Conservation (phyloP, 2,113 vertebrate genomes). For the Noturus placidus region DNA sequence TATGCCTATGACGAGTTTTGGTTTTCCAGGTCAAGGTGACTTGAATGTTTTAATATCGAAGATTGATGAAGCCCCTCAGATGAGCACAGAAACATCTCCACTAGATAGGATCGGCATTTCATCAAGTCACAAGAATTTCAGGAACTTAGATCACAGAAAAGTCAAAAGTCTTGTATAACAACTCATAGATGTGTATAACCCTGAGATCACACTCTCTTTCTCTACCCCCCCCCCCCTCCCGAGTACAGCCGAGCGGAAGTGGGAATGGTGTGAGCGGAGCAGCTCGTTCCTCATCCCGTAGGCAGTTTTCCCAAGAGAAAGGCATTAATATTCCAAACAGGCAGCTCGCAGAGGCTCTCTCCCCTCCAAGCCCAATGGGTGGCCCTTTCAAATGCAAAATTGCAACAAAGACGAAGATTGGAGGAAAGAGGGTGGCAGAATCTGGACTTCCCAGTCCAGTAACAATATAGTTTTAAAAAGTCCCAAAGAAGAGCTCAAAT, state of each 20-base stretch:
- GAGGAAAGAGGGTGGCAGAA: constrained; percentile 19
- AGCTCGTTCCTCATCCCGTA: constrained; percentile 51
- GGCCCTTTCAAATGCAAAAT: constrained; percentile 59
- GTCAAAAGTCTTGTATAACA: not conserved
- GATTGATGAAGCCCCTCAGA: not conserved
- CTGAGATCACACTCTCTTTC: not conserved
- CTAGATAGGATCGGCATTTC: not conserved
- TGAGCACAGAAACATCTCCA: not conserved
- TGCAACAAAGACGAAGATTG: constrained; percentile 50
- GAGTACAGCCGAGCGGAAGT: constrained; percentile 44
- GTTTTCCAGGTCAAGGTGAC: not conserved
- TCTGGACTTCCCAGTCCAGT: constrained; percentile 49
- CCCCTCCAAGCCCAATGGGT: constrained; percentile 58
- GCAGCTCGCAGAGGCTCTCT: constrained; percentile 48
- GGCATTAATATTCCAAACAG: constrained; percentile 60
- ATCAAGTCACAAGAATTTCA: not conserved
- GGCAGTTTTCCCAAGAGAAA: constrained; percentile 59
- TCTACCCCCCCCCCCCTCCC: not conserved
- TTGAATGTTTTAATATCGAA: not conserved
- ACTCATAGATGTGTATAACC: not conserved
- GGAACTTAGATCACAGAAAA: not conserved
- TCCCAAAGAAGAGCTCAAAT: constrained; percentile 27
- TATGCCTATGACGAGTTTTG: not conserved
- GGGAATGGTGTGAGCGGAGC: constrained; percentile 33
- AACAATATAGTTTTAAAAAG: constrained; percentile 49